A percentile compares a stretch with the other conserved stretches of the same genome.
These are phyloP conservation scores for Drosophila prostipennis DNA, from an alignment of 2,888 invertebrate species.

Conservation along the genomic window DNA sequence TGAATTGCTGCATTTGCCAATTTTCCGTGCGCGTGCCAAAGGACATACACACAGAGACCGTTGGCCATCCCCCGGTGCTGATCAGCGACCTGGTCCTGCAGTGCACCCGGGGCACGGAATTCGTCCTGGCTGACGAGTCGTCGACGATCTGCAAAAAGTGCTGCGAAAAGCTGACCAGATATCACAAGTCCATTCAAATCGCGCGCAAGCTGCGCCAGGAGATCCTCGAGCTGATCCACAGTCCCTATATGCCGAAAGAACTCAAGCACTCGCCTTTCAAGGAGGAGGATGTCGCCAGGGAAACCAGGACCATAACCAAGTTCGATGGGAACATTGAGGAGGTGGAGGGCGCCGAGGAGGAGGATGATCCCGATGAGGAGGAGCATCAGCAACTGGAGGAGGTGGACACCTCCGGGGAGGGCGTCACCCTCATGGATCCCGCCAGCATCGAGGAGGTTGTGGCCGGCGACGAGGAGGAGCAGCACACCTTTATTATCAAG, in stretches of 20 bases:
- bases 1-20: slow-evolving; percentile 75
- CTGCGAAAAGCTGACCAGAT: slow-evolving; percentile 63
- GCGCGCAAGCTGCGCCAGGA: slow-evolving; percentile 66
- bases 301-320: slow-evolving; percentile 29
- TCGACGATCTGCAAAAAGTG: slow-evolving; percentile 71
- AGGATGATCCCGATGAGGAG: slow-evolving; percentile 5
- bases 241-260: slow-evolving; percentile 58
- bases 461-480: slow-evolving; percentile 26
- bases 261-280: slow-evolving; percentile 45
- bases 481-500: slow-evolving; percentile 47
- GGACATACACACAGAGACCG: slow-evolving; percentile 62
- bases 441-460: slow-evolving; percentile 13
- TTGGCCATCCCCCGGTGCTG: slow-evolving; percentile 66
- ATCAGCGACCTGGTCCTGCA: slow-evolving; percentile 67
- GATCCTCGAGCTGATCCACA: slow-evolving; percentile 63
- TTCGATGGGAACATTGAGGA: slow-evolving; percentile 43
- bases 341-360: background rate
- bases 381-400: slow-evolving; percentile 2
- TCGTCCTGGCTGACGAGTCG: slow-evolving; percentile 45
- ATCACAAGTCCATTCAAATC: slow-evolving; percentile 68
- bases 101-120: slow-evolving; percentile 64
- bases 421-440: slow-evolving; percentile 27
- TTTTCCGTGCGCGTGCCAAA: slow-evolving; percentile 64
- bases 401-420: slow-evolving; percentile 2
- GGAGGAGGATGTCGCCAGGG: slow-evolving; percentile 37